Evolutionary conservation across 2,888 invertebrate species (phyloP), one percentile per base, ranked within the genome.

Genomic region (Uloborus plumipes): DNA sequence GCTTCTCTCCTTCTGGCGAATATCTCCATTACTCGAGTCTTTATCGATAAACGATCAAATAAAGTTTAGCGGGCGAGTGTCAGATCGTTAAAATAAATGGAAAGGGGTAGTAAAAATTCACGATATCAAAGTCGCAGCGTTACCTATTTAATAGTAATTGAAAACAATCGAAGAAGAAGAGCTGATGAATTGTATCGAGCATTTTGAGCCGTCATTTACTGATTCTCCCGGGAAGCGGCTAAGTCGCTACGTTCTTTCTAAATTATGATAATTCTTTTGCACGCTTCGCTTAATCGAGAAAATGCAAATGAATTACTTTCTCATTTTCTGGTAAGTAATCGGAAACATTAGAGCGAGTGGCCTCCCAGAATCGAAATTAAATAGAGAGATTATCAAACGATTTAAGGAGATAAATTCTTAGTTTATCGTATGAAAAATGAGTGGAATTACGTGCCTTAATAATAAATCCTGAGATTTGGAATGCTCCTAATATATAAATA

Each of bases 1-100:
- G 7, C 26, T 61, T 1, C 61, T 26, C 18, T 39, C 26, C 64
- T 39, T 14, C 31, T 26, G 49, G 26, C 20, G 71, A 72, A 78
- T 65, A 78, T 78, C 78, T 71, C 78, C 78, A 78, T 78, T 78
- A 78, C 70, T 71, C 59, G 65, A 66, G 51, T 78, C 71, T 71
- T 78, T 78, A 78, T 78, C 78, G 78, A 59, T 78, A 78, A 78
- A 78, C 78, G 78, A 78, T 78, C 78, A 78, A 65, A 71, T 78
- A 78, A 78, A 78, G 62, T 77, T 70, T 70, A 70, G 64, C 61
- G 70, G 62, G 77, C 61, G 64, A 70, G 55, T 75, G 76, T 76
- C 76, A 53, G 76, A 77, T 66, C 71, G 71, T 71, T 78, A 22
- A 71, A 59, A 65, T 64, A 64, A 77, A 77, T 70, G 64, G 70